Evolutionary conservation across 2,888 invertebrate species (phyloP).

Genomic region (Opisthograptis luteolata): DNA sequence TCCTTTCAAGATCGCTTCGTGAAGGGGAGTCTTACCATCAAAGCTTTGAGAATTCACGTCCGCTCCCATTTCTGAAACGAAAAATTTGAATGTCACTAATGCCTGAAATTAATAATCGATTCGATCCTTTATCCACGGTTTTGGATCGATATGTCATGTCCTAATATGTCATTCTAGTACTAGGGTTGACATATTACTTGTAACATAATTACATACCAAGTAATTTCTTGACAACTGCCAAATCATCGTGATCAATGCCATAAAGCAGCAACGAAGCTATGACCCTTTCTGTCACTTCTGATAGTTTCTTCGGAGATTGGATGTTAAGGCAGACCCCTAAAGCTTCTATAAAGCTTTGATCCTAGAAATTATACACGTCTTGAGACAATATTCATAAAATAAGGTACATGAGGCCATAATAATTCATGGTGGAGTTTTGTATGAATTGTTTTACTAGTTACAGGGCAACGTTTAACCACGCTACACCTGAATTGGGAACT

Average conservation of each 20-base stretch:
- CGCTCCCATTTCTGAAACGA: slow-evolving; percentile 85
- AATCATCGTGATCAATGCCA: slow-evolving; percentile 68
- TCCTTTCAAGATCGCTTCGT: slow-evolving; percentile 91
- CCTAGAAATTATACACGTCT: slow-evolving; percentile 50
- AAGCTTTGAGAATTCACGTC: slow-evolving; percentile 89
- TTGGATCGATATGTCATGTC: too few species aligned
- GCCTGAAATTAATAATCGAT: too few species aligned
- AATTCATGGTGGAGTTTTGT: too few species aligned
- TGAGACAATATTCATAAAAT: too few species aligned
- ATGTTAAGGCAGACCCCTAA: slow-evolving; percentile 82
- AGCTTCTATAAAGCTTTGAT: slow-evolving; percentile 82
- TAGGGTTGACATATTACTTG: too few species aligned
- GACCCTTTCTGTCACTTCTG: slow-evolving; percentile 72
- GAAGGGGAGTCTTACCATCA: slow-evolving; percentile 91
- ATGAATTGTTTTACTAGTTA: too few species aligned
- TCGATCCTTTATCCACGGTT: too few species aligned
- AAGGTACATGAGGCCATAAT: too few species aligned
- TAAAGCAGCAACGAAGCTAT: slow-evolving; percentile 67
- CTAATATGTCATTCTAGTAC: too few species aligned
- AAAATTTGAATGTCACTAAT: too few species aligned
- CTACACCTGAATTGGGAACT: too few species aligned
- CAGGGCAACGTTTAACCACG: too few species aligned
- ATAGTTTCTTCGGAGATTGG: slow-evolving; percentile 73
- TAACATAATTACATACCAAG: slow-evolving; percentile 65
- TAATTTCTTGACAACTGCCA: slow-evolving; percentile 63